Percentiles rank a stretch among this genome's conserved stretches.
Conservation (phyloP, 2,888 invertebrate species). For the Rotaria macrura region DNA sequence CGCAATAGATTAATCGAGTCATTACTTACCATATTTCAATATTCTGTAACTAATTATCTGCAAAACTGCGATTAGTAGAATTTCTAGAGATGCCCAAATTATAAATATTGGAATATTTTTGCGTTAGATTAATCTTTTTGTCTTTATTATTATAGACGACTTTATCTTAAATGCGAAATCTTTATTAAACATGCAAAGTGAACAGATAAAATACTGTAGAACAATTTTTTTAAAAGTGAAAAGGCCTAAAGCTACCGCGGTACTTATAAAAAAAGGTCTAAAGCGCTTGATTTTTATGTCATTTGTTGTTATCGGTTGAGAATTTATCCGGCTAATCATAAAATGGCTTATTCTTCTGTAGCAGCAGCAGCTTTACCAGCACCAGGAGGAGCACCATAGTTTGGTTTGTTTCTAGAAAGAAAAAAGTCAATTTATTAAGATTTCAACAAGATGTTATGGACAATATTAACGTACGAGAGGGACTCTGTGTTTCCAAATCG, state of each 20-base stretch:
- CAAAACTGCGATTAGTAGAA: too few relatives aligned
- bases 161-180: too few relatives aligned
- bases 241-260: background rate
- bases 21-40: too few relatives aligned
- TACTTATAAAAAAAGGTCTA: background rate
- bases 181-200: too few relatives aligned
- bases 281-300: background rate
- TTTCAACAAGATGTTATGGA: background rate
- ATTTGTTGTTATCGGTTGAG: background rate
- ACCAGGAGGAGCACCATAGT: background rate
- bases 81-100: too few relatives aligned
- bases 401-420: background rate
- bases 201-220: too few relatives aligned
- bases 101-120: too few relatives aligned
- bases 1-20: too few relatives aligned
- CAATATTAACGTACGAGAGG: background rate
- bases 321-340: background rate
- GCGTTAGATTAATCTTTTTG: too few relatives aligned
- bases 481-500: slow-evolving; percentile 30
- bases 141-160: too few relatives aligned
- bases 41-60: too few relatives aligned
- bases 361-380: background rate
- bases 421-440: background rate
- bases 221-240: background rate
- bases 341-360: background rate